Base-by-base conservation (phyloP, 2,888 invertebrate genomes). In the Trachelus iudaicus region DNA sequence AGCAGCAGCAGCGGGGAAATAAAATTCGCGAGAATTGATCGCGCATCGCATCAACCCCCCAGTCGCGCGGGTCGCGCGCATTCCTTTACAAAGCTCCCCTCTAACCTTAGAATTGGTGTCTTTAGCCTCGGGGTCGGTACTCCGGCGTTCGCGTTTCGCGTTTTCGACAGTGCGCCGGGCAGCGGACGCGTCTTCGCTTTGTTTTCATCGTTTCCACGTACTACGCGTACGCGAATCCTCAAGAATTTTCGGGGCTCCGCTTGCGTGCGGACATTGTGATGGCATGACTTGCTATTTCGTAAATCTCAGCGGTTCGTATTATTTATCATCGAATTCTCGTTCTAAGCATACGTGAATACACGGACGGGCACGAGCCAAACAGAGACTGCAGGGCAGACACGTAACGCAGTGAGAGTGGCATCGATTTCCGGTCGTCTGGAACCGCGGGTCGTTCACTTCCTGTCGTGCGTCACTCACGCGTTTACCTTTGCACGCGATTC, bases 11-110 rank as follows among this genome's bases (percentile, higher is more conserved):
- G 81, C 77, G 81, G 81, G 79, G 83, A 86, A 86, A 87, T 86
- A 86, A 88, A 87, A 86, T 87, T 83, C 84, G 83, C 84, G 85
- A 87, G 85, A 86, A 88, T 87, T 87, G 87, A 88, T 88, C 86
- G 87, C 84, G 83, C 86, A 87, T 87, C 84, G 83, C 82, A 79
- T 77, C 69, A 73, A 80, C 79, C 76, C 69, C 78, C 78, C 76
- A 71, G 79, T 77, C 76, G 76, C 82, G 79, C 82, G 83, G 81
- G 85, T 86, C 86, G 87, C 81, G 85, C 87, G 86, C 85, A 88
- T 88, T 88, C 83, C 85, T 84, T 85, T 78, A 79, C 82, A 78
- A 81, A 84, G 79, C 81, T 76, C 81, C 82, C 81, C 84, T 83
- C 81, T 82, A 85, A 88, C 84, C 83, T 87, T 82, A 83, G 84